Base-by-base conservation (phyloP, 2,888 invertebrate genomes). In the Geotrupes spiniger region DNA sequence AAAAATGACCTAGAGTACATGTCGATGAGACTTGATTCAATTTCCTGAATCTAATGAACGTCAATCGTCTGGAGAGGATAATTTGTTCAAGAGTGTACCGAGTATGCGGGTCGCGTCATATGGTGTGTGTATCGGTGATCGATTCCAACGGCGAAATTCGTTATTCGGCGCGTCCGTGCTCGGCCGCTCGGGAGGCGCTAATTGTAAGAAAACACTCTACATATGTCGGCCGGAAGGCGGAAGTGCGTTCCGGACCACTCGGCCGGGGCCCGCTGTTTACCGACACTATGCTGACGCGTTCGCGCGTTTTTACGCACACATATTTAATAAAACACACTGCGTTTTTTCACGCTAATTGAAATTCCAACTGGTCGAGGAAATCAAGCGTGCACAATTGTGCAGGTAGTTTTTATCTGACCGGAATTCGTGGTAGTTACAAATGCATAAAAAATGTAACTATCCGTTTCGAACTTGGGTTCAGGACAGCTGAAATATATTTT, bases 41-140 rank as follows among this genome's bases (percentile, higher is more conserved):
- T 68, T 67, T 67, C 66, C 65, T 64, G 61, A 59, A 56, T 42
- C 55, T 63, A 65, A 65, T 62, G 58, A 61, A 58, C 62, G 57
- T 64, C 63, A 63, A 63, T 21, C 21, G 21, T 21, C 21, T 21
- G 21, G 21, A 21, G 21, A 21, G 21, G 21, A 21, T 21, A 21
- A 21, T 21, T 21, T 21, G 21, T 21, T 21, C 21, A 6, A 21
- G 21, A 4, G 21, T 3, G 4, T 6, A 6, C 3, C 21, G 21
- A 21, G 6, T 21, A 21, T 21, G 21, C 21, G 21, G 21, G 21
- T 21, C 21, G 21, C 6, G 21, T 21, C 21, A 21, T 21, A 21
- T 21, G 21, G 21, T 21, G n/a, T n/a, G n/a, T n/a, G 21, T 21
- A 21, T 21, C 21, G 21, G 21, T 21, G 21, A 21, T 21, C 21